Base-by-base conservation (phyloP, 2,888 invertebrate species). In the Nomada fucata region DNA sequence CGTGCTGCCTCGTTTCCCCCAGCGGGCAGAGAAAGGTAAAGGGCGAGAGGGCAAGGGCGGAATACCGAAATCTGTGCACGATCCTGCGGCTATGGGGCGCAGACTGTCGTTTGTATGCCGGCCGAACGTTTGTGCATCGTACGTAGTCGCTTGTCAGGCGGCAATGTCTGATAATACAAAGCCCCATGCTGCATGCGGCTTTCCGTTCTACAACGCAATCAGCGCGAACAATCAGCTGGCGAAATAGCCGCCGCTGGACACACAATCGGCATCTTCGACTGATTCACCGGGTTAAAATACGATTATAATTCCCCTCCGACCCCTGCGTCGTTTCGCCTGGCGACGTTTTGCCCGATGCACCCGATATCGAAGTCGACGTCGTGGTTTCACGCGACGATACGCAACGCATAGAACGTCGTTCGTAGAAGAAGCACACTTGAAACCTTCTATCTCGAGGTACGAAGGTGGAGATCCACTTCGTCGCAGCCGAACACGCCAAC, bases 251-350 rank as follows among this genome's bases (percentile, higher is more conserved):
- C 44, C 26, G 76, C 44, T 55, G 76, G 82, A 80, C 80, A 53
- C 64, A 80, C 77, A 86, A 83, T 83, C 86, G 77, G 57, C 72
- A 72, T 78, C 75, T 73, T 78, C 78, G 63, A 80, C 60, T 64
- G 76, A 78, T 81, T 80, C 80, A 76, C 63, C 61, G 68, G 82
- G 76, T 85, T 88, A 84, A 91, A 90, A 89, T 89, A 86, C 89
- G 90, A 90, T 91, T 89, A 90, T 91, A 90, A 91, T 90, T 91
- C 89, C 89, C 89, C 86, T 89, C 88, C 88, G 88, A 88, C 79
- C 74, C 50, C 79, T 74, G 83, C 83, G 85, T 86, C 81, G 80
- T 0, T 15, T 47, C 3, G 13, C 47, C 2, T 1, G 2, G 26
- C 26, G 26, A 26, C 26, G 26, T 4, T 15, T 47, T 3, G 13